Percentiles rank a stretch among this genome's conserved stretches.
Evolutionary conservation across 2,113 vertebrate genomes (phyloP).

Genomic region (Chloropsis hardwickii): DNA sequence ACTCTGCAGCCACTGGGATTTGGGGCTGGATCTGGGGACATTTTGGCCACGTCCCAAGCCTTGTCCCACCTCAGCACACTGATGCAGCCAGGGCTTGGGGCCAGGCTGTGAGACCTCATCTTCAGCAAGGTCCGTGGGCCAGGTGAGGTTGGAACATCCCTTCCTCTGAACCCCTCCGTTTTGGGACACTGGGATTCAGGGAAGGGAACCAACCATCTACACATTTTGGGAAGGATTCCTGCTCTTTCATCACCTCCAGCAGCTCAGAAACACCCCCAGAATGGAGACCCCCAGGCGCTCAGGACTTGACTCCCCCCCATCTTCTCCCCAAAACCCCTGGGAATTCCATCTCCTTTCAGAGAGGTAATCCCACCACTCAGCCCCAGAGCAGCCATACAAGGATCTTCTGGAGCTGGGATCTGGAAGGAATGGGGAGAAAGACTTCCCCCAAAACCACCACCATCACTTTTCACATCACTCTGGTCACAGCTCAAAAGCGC

Average conservation of each 20-base stretch:
- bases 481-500: constrained; percentile 3
- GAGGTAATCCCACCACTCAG: fast-evolving
- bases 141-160: not conserved
- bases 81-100: not conserved
- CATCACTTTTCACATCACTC: constrained; percentile 72
- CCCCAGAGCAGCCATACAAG: not conserved
- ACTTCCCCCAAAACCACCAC: not conserved
- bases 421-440: not conserved
- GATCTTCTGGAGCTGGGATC: not conserved
- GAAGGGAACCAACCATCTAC: not conserved
- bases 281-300: not conserved
- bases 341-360: not conserved
- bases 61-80: not conserved
- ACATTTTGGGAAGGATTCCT: not conserved
- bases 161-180: fast-evolving
- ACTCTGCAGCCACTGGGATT: not conserved
- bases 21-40: not conserved
- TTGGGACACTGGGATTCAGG: not conserved
- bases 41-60: not conserved
- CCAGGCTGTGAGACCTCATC: not conserved
- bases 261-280: not conserved
- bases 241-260: not conserved
- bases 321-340: not conserved
- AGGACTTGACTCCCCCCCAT: too few species aligned
- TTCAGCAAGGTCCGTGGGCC: fast-evolving